Percentiles rank a stretch among this genome's conserved stretches.
Conservation (phyloP, 2,113 vertebrate species). For the Melanotaenia duboulayi region DNA sequence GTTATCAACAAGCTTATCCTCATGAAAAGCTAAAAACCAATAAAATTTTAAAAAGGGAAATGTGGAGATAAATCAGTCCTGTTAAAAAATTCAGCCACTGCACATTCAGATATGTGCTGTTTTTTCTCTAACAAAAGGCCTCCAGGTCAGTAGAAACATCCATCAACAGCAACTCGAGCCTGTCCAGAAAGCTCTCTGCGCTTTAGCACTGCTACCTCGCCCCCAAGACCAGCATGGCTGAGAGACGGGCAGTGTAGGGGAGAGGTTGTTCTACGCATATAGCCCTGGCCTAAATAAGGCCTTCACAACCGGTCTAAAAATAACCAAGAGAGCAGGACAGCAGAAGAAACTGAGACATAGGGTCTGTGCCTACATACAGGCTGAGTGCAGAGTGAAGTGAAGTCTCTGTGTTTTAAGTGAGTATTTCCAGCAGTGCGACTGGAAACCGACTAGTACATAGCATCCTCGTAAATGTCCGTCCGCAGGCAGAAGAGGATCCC, state of each 20-base stretch:
- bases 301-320: conserved; percentile 70
- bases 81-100: conserved; percentile 53
- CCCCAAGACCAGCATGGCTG: conserved; percentile 34
- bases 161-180: conserved; percentile 44
- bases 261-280: conserved; percentile 42
- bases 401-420: conserved; percentile 12
- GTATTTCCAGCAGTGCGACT: conserved; percentile 9
- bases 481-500: conserved; percentile 87
- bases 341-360: conserved; percentile 21
- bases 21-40: conserved; percentile 54
- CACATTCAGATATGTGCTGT: conserved; percentile 49
- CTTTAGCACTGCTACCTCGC: conserved; percentile 38
- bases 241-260: conserved; percentile 12
- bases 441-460: conserved; percentile 74
- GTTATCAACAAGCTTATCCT: conserved; percentile 55
- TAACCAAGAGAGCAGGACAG: conserved; percentile 58
- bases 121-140: conserved; percentile 61
- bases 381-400: conserved; percentile 18
- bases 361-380: conserved; percentile 30
- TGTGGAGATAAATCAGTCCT: conserved; percentile 37
- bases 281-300: conserved; percentile 56
- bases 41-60: conserved; percentile 47
- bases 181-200: conserved; percentile 67
- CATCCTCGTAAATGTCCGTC: conserved; percentile 84
- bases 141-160: conserved; percentile 59